phyloP scores from a whole-genome alignment of 2,888 invertebrate species.

The Gortyna flavago region DNA sequence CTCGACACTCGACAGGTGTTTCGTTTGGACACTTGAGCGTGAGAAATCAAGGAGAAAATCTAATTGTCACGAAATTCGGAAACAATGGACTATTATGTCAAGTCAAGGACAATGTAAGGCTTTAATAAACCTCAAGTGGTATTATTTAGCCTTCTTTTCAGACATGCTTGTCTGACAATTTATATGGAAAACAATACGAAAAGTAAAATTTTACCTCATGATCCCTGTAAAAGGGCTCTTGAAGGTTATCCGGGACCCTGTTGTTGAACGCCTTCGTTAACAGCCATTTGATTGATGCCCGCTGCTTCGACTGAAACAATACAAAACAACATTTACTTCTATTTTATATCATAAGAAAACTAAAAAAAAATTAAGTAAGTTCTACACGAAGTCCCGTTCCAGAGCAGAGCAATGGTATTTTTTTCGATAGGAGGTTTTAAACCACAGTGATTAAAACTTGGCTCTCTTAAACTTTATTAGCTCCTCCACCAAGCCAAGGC shows the following conservation, averaged over 20 bases:
- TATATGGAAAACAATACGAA: conserved; percentile 10
- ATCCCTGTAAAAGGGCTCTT: conserved; percentile 98
- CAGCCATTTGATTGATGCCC: conserved; percentile 98
- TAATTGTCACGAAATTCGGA: conserved; percentile 44
- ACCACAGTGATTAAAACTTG: conserved; percentile 49
- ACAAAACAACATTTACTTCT: conserved; percentile 27
- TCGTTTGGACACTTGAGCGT: conserved; percentile 26
- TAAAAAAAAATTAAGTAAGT: neutral
- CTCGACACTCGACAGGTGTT: conserved; percentile 31
- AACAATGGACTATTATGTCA: conserved; percentile 38
- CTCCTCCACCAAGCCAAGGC: conserved; percentile 31
- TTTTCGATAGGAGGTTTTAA: conserved; percentile 13
- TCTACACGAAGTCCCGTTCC: neutral
- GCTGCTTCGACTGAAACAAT: conserved; percentile 96
- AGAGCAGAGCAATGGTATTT: conserved; percentile 3
- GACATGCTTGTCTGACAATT: neutral
- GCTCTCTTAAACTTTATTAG: conserved; percentile 44
- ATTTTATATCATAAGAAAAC: neutral
- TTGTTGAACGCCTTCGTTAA: conserved; percentile 98
- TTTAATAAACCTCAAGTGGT: conserved; percentile 25
- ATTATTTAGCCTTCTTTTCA: conserved; percentile 16
- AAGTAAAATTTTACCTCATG: conserved; percentile 92
- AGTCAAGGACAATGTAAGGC: conserved; percentile 44
- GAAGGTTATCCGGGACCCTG: conserved; percentile 97
- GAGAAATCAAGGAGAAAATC: conserved; percentile 47